Evolutionary conservation across 2,113 vertebrate genomes (phyloP).

Genomic region (Uria aalge): DNA sequence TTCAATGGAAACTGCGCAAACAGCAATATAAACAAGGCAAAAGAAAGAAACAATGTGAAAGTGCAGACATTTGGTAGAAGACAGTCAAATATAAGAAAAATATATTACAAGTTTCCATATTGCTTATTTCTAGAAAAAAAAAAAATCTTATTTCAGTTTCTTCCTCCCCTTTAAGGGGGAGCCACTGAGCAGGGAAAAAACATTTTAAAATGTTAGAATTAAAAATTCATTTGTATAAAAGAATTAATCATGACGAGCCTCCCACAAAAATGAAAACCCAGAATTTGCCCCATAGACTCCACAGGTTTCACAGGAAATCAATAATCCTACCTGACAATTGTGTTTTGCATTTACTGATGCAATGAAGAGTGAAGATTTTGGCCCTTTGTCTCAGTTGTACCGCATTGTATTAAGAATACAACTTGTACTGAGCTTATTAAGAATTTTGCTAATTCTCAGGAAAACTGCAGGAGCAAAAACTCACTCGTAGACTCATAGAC

Average conservation of each 20-base stretch:
- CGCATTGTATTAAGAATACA: neutral
- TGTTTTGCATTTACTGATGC: neutral
- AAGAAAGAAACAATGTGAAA: neutral
- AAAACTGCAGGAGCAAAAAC: neutral
- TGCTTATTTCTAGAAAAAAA: neutral
- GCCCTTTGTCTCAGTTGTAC: neutral
- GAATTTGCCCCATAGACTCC: neutral
- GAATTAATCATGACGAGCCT: neutral
- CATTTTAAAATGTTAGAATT: neutral
- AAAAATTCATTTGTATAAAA: neutral
- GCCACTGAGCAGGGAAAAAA: neutral
- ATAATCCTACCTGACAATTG: neutral
- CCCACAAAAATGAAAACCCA: neutral
- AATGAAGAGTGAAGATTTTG: neutral
- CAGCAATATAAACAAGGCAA: neutral
- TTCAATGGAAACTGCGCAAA: neutral
- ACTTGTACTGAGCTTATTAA: neutral
- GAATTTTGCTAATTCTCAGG: neutral
- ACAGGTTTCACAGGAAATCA: neutral
- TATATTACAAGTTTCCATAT: neutral
- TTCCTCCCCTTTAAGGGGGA: neutral
- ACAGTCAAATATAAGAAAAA: neutral
- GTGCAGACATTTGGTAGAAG: neutral
- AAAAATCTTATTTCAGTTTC: neutral
- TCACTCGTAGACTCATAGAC: neutral